These are phyloP conservation scores for Butorides virescens DNA, from an alignment of 2,113 vertebrate species.

Conservation along the genomic window DNA sequence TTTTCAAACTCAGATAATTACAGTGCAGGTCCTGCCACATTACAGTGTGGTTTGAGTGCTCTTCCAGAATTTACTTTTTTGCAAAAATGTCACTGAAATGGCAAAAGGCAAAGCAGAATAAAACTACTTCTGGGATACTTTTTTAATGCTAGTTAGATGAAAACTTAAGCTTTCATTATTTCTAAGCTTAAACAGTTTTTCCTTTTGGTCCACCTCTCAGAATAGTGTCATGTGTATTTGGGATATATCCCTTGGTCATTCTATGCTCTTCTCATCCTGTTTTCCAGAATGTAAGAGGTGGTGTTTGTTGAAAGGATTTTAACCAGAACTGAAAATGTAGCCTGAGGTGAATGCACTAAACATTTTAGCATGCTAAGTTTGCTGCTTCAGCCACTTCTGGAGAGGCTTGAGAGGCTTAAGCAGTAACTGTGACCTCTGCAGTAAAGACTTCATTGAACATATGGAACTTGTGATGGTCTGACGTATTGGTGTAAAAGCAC, in stretches of 20 bases:
- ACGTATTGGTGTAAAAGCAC: not conserved
- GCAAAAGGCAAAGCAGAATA: not conserved
- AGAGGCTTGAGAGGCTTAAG: not conserved
- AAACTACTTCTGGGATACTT: not conserved
- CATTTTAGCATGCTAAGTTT: not conserved
- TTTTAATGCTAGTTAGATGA: not conserved
- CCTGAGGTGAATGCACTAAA: not conserved
- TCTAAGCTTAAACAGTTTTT: not conserved
- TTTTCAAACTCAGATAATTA: not conserved
- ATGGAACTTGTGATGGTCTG: not conserved
- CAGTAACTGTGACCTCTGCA: not conserved
- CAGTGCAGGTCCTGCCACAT: not conserved
- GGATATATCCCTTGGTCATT: not conserved
- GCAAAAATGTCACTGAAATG: not conserved
- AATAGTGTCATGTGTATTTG: not conserved
- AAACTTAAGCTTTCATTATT: not conserved
- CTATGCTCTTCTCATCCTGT: not conserved
- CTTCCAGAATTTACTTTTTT: not conserved
- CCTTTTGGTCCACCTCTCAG: not conserved
- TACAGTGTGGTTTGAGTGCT: not conserved
- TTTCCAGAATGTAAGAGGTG: not conserved
- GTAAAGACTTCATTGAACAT: not conserved
- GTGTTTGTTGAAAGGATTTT: not conserved
- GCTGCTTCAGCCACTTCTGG: not conserved
- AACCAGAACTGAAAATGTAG: not conserved